Percentiles rank a stretch among this genome's conserved stretches.
Evolutionary conservation across 2,888 invertebrate species (phyloP).

Genomic region (Lasioglossum figueresi): DNA sequence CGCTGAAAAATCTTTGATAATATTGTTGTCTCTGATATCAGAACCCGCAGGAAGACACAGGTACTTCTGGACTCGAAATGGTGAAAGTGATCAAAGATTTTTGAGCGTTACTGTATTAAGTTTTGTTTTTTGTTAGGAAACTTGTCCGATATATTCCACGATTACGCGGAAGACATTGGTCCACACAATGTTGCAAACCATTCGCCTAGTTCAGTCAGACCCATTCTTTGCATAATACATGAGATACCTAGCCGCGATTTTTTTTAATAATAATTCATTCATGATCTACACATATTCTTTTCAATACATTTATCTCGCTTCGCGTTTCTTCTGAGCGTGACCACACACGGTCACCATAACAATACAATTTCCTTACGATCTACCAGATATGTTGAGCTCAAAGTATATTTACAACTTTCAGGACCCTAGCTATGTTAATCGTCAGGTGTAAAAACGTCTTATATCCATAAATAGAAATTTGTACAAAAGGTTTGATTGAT

Average conservation of each 20-base stretch:
- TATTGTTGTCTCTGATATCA: neutral
- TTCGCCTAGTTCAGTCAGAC: neutral
- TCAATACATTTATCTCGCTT: neutral
- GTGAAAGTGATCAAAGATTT: neutral
- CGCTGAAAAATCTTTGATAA: neutral
- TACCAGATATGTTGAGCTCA: constrained; percentile 47
- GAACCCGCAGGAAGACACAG: neutral
- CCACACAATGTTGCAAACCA: constrained; percentile 2
- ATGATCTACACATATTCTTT: neutral
- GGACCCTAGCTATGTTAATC: neutral
- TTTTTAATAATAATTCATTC: constrained; percentile 3
- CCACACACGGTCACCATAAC: neutral
- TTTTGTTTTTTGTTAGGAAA: neutral
- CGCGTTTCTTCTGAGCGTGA: neutral
- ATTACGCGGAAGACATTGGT: neutral
- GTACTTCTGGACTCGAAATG: neutral
- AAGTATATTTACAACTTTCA: constrained; percentile 44
- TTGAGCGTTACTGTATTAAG: neutral
- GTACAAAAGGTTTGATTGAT: constrained; percentile 24
- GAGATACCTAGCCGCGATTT: neutral
- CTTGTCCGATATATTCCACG: neutral
- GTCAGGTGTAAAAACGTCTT: constrained; percentile 17
- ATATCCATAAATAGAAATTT: constrained; percentile 28
- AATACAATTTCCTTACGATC: constrained; percentile 1
- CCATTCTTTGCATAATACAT: constrained; percentile 16